Percentiles rank a stretch among this genome's conserved stretches.
Evolutionary conservation across 2,113 vertebrate species (phyloP).

Genomic region (Petroica traversi): DNA sequence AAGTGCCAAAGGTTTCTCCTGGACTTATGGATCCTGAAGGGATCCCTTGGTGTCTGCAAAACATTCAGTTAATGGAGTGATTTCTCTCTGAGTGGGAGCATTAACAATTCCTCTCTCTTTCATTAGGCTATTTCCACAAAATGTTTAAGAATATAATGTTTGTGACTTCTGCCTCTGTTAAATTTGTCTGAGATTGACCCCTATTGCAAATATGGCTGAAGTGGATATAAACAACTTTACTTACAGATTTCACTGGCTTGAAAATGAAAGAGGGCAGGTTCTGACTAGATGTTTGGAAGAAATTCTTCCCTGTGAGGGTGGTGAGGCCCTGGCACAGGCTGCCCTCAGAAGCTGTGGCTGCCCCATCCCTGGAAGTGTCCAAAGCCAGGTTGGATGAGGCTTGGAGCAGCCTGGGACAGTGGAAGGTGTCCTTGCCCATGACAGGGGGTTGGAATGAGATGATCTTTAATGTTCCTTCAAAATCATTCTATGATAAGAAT

Average conservation of each 20-base stretch:
- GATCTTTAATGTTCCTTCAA: not conserved
- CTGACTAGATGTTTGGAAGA: not conserved
- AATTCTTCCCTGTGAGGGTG: not conserved
- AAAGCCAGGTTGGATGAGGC: accelerated
- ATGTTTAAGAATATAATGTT: not conserved
- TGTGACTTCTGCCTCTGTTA: not conserved
- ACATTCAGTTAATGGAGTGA: not conserved
- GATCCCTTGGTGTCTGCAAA: not conserved
- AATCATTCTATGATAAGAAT: too few species aligned
- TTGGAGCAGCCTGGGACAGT: not conserved
- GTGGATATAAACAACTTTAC: not conserved
- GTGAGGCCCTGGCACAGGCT: accelerated
- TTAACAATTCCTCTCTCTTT: not conserved
- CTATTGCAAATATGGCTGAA: not conserved
- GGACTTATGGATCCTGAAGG: not conserved
- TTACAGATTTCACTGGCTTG: not conserved
- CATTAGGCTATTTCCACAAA: not conserved
- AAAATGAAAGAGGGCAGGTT: not conserved
- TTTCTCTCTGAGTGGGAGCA: not conserved
- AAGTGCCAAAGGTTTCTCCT: not conserved
- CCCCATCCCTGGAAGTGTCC: not conserved
- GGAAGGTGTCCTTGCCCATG: not conserved
- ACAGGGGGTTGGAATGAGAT: not conserved
- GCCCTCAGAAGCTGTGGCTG: not conserved
- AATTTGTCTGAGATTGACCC: not conserved